A percentile compares a stretch with the other conserved stretches of the same genome.
phyloP scores from a whole-genome alignment of 2,113 vertebrate genomes.

The Cynocephalus volans region DNA sequence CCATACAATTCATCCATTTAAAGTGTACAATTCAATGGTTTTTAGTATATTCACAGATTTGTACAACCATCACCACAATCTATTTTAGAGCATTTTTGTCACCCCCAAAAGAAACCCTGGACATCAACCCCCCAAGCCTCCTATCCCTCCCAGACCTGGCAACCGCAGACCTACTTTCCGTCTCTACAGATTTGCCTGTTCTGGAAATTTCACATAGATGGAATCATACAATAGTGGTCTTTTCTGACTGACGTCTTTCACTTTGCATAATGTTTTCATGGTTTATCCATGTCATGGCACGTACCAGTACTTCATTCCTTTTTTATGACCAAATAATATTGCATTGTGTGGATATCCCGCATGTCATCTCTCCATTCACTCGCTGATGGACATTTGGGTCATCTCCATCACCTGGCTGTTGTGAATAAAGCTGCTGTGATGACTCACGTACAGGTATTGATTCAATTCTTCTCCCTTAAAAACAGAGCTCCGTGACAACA shows the following conservation, averaged over 20 bases:
- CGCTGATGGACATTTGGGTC: background rate
- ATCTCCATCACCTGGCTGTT: background rate
- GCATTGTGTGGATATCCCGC: fast-evolving
- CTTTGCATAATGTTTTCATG: background rate
- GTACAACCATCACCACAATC: background rate
- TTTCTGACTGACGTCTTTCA: background rate
- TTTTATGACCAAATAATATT: background rate
- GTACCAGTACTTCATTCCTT: background rate
- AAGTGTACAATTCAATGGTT: background rate
- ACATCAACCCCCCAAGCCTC: too few relatives aligned
- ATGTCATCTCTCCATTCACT: fast-evolving
- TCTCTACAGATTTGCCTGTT: background rate
- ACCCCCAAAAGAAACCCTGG: background rate
- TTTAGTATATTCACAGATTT: background rate
- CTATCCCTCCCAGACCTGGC: background rate
- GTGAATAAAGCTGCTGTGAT: background rate
- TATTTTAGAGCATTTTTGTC: too few relatives aligned
- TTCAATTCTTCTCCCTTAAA: slow-evolving; percentile 25
- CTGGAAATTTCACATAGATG: background rate
- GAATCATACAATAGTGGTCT: fast-evolving
- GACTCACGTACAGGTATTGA: fast-evolving
- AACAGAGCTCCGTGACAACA: slow-evolving; percentile 18
- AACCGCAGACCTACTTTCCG: background rate
- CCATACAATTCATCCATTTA: background rate
- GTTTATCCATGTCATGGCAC: fast-evolving